Conservation (phyloP, 2,797 vertebrate species). For the Amniataba percoides region DNA sequence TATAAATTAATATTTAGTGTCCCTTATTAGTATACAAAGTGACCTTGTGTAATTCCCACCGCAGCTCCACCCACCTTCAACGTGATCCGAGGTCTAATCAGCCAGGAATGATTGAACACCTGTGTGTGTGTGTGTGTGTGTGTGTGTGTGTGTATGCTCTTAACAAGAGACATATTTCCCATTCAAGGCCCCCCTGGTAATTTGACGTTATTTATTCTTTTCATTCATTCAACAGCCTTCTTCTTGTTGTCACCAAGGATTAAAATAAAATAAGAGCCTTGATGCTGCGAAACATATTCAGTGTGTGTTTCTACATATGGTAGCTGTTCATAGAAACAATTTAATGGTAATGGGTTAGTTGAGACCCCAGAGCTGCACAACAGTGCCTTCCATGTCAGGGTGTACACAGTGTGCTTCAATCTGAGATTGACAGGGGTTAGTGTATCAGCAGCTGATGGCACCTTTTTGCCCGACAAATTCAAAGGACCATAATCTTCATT, state of each 20-base stretch:
- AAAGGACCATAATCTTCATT: not conserved
- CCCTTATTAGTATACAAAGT: not conserved
- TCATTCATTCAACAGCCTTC: not conserved
- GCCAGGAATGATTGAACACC: not conserved
- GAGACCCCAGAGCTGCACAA: too few relatives aligned
- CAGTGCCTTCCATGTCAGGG: too few relatives aligned
- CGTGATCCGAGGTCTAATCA: not conserved
- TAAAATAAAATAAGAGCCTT: slow-evolving; percentile 11
- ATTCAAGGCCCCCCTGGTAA: not conserved
- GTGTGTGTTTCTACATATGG: not conserved
- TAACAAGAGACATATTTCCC: too few relatives aligned
- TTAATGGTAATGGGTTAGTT: not conserved
- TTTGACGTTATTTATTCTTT: not conserved
- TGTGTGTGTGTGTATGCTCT: not conserved
- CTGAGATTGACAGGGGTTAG: not conserved
- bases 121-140: not conserved
- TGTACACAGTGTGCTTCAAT: not conserved
- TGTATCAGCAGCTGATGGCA: not conserved
- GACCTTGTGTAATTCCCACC: not conserved
- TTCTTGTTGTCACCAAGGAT: not conserved
- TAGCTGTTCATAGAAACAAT: not conserved
- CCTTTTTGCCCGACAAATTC: too few relatives aligned
- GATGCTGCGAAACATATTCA: not conserved
- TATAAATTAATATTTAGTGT: not conserved
- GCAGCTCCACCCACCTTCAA: not conserved